Evolutionary conservation across 30 jellyfish, hydroid and myxozoan genomes (phyloP).

Genomic region (Morbakka virulenta): DNA sequence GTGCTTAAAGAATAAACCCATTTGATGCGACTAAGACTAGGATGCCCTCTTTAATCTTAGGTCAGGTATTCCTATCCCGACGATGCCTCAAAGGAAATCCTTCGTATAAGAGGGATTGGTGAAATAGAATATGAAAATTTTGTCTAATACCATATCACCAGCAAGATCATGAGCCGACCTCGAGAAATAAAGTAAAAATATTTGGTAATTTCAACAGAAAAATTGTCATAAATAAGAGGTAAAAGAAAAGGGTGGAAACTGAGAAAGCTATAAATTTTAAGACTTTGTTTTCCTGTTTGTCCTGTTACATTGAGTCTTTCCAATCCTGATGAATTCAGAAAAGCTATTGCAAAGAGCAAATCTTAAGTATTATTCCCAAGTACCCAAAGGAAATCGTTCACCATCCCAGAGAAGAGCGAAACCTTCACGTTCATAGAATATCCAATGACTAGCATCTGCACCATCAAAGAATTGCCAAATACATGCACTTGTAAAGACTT

Average conservation of each 20-base stretch:
- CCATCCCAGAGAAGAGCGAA: too few species aligned
- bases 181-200: neutral
- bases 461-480: constrained; percentile 3
- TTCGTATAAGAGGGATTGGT: constrained; percentile 5
- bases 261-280: constrained; percentile 8
- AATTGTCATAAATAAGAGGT: neutral
- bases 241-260: constrained; percentile 1
- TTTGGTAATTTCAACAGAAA: neutral
- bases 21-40: constrained; percentile 23
- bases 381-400: too few species aligned
- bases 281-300: too few species aligned
- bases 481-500: neutral
- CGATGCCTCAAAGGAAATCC: neutral
- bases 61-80: constrained; percentile 31
- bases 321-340: too few species aligned
- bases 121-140: constrained; percentile 22
- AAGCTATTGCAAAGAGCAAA: too few species aligned
- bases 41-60: constrained; percentile 1
- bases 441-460: constrained; percentile 8
- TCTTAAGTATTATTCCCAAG: too few species aligned
- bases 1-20: constrained; percentile 32
- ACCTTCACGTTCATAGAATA: neutral
- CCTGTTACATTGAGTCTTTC: too few species aligned
- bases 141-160: neutral
- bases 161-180: constrained; percentile 16